Evolutionary conservation across 1,140 invertebrate species (phyloP).

Genomic region (Dryas iulia): DNA sequence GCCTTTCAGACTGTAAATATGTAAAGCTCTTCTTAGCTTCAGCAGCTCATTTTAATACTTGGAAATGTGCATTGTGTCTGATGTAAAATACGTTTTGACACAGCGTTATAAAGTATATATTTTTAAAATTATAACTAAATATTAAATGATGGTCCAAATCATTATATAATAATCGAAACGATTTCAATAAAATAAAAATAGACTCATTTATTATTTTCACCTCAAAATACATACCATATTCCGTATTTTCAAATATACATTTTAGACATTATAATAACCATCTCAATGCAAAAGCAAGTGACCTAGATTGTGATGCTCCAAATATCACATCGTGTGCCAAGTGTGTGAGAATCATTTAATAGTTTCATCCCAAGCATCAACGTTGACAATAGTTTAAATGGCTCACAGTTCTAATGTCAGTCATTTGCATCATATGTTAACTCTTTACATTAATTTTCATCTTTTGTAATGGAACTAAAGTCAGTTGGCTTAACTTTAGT

Average conservation of each 20-base stretch:
- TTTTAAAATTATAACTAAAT: no score
- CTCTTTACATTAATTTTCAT: not conserved
- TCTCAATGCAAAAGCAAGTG: slow-evolving; percentile 49
- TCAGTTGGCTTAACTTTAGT: not conserved
- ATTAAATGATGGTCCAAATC: no score
- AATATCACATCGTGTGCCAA: slow-evolving; percentile 59
- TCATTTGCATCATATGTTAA: not conserved
- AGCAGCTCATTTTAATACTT: slow-evolving; percentile 5
- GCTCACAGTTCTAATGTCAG: not conserved
- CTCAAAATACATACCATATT: not conserved
- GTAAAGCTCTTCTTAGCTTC: slow-evolving; percentile 26
- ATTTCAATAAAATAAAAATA: no score
- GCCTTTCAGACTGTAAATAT: slow-evolving; percentile 23
- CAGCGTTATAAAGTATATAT: not conserved
- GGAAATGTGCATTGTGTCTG: slow-evolving; percentile 10
- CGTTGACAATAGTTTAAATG: not conserved
- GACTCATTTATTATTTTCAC: not conserved
- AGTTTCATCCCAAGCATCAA: slow-evolving; percentile 23
- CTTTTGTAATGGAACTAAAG: not conserved
- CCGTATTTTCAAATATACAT: not conserved
- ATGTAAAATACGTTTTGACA: not conserved
- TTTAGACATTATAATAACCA: not conserved
- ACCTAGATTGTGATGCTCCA: slow-evolving; percentile 67
- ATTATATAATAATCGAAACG: no score
- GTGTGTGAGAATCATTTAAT: slow-evolving; percentile 47